Evolutionary conservation across 2,888 invertebrate genomes (phyloP).

Genomic region (Cheilosia soror): DNA sequence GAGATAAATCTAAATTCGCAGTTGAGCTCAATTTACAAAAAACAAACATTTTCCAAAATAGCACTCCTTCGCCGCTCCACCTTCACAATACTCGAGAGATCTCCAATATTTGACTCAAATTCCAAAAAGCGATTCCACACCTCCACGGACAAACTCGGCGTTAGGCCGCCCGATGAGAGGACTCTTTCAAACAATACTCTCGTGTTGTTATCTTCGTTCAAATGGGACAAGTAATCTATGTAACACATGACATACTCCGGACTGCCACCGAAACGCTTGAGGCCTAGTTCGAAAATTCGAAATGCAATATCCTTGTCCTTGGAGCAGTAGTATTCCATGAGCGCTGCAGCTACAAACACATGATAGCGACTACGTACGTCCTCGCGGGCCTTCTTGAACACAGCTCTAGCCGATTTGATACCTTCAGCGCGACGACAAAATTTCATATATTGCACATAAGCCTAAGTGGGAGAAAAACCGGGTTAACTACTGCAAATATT

Average conservation of each 20-base stretch:
- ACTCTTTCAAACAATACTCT: constrained; percentile 99
- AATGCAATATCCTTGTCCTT: constrained; percentile 99
- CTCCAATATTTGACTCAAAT: constrained; percentile 99
- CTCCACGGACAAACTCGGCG: constrained; percentile 96
- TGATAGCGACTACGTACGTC: constrained; percentile 94
- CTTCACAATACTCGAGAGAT: constrained; percentile 97
- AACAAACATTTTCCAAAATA: constrained; percentile 92
- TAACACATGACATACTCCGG: constrained; percentile 98
- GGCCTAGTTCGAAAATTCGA: constrained; percentile 97
- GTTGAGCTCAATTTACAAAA: not conserved
- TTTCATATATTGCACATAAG: constrained; percentile 99
- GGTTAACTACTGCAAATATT: not conserved
- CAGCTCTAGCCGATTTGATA: constrained; percentile 96
- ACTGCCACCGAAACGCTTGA: constrained; percentile 97
- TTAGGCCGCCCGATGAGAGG: constrained; percentile 94
- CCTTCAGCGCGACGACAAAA: constrained; percentile 98
- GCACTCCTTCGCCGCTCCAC: constrained; percentile 97
- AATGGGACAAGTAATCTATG: constrained; percentile 97
- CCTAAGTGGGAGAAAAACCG: constrained; percentile 84
- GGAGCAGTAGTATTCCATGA: constrained; percentile 99
- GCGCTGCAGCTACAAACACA: constrained; percentile 97
- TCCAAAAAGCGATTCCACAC: constrained; percentile 99
- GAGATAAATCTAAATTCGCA: constrained; percentile 12
- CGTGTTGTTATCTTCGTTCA: constrained; percentile 99
- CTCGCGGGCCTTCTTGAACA: constrained; percentile 98